These are phyloP conservation scores for Drosophila ananassae DNA, from an alignment of 1,140 invertebrate genomes.

Conservation along the genomic window DNA sequence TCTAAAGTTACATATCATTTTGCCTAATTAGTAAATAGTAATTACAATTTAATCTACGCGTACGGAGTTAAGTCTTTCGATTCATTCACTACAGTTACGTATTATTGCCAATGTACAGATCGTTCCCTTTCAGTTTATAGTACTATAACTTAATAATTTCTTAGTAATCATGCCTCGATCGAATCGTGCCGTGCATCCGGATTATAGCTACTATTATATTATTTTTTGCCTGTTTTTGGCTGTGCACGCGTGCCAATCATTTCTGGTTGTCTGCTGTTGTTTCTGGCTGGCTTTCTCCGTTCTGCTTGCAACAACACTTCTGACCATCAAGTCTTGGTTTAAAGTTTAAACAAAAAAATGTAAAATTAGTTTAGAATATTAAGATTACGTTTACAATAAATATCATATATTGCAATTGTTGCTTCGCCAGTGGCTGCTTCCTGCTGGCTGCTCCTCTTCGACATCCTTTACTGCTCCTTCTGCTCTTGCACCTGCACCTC, in stretches of 20 bases:
- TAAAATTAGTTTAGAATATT: slow-evolving; percentile 63
- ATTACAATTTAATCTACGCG: slow-evolving; percentile 55
- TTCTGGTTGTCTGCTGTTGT: slow-evolving; percentile 40
- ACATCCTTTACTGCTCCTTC: background rate
- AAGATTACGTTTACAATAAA: slow-evolving; percentile 67
- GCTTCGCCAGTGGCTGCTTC: slow-evolving; percentile 18
- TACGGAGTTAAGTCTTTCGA: slow-evolving; percentile 39
- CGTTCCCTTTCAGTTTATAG: slow-evolving; percentile 14
- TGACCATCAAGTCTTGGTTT: slow-evolving; percentile 48
- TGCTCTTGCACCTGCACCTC: slow-evolving; percentile 2
- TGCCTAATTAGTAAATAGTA: slow-evolving; percentile 49
- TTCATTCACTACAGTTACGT: slow-evolving; percentile 5
- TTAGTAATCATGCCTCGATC: slow-evolving; percentile 12
- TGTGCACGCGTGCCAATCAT: slow-evolving; percentile 52
- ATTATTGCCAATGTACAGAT: slow-evolving; percentile 62
- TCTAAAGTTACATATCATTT: slow-evolving; percentile 38
- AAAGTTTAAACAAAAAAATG: slow-evolving; percentile 55
- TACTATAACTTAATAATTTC: slow-evolving; percentile 47
- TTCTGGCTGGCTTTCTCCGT: slow-evolving; percentile 29
- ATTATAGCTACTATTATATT: slow-evolving; percentile 20
- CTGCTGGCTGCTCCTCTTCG: slow-evolving; percentile 1
- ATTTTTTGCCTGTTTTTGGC: slow-evolving; percentile 48
- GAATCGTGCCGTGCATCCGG: slow-evolving; percentile 37
- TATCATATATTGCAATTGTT: slow-evolving; percentile 73
- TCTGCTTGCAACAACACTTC: slow-evolving; percentile 43